These are phyloP conservation scores for Ceratitis capitata DNA, from an alignment of 1,140 invertebrate genomes.

Conservation along the genomic window DNA sequence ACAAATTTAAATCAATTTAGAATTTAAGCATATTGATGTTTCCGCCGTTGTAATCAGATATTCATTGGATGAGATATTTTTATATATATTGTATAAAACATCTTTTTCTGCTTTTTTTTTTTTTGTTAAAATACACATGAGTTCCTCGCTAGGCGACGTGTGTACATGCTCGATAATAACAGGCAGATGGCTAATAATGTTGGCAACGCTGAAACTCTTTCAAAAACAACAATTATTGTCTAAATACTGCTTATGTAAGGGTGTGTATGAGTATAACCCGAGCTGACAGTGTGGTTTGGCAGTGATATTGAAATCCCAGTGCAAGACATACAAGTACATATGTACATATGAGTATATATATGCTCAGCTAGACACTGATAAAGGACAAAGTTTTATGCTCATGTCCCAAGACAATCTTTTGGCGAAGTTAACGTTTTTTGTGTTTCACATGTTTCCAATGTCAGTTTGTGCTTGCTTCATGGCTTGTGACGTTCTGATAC, in stretches of 20 bases:
- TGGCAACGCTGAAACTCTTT: not conserved
- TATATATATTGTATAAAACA: no score
- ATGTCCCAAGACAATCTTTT: conserved; percentile 41
- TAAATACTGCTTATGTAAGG: no score
- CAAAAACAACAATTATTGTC: not conserved
- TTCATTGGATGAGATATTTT: no score
- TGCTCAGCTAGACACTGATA: not conserved
- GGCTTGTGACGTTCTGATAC: not conserved
- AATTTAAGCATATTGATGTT: no score
- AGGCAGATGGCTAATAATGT: conserved; percentile 40
- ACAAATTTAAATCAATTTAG: no score
- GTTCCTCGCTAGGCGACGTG: no score
- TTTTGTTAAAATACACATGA: not conserved
- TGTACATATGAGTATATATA: not conserved
- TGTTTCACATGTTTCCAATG: not conserved
- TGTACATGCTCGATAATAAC: conserved; percentile 25
- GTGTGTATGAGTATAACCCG: not conserved
- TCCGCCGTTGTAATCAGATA: no score
- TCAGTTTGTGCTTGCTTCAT: not conserved
- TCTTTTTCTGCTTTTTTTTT: not conserved
- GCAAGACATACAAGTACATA: not conserved
- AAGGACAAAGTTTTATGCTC: conserved; percentile 40
- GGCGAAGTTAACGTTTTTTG: not conserved
- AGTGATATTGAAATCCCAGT: not conserved
- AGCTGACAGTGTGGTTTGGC: not conserved